Evolutionary conservation across 2,797 vertebrate genomes (phyloP).

Genomic region (Numenius phaeopus): DNA sequence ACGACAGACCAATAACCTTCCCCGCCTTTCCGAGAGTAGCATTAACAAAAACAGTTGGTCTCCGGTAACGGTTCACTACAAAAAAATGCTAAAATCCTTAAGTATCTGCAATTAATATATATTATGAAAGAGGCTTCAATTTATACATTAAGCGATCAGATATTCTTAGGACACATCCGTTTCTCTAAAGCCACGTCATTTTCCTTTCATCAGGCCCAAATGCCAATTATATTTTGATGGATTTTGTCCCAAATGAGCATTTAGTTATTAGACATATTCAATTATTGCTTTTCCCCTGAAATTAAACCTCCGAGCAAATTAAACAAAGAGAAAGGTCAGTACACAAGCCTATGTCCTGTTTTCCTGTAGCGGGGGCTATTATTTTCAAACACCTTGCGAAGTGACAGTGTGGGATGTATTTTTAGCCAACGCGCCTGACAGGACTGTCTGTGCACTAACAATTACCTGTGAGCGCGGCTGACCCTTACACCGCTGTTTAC

Average conservation of each 20-base stretch:
- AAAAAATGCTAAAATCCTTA: constrained; percentile 78
- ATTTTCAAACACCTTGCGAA: constrained; percentile 89
- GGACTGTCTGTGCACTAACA: constrained; percentile 86
- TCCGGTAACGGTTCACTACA: constrained; percentile 70
- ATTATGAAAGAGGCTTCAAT: constrained; percentile 74
- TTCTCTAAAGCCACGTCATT: constrained; percentile 56
- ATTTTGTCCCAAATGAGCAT: constrained; percentile 84
- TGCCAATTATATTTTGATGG: constrained; percentile 85
- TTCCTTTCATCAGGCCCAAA: constrained; percentile 79
- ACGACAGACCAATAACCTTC: constrained; percentile 99
- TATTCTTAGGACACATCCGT: constrained; percentile 70
- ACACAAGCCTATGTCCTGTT: constrained; percentile 84
- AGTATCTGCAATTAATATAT: constrained; percentile 84
- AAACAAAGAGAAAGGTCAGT: constrained; percentile 92
- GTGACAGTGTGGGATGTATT: constrained; percentile 91
- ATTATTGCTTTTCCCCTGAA: constrained; percentile 84
- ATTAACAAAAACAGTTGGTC: constrained; percentile 86
- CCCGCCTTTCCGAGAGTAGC: constrained; percentile 84
- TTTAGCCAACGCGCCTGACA: constrained; percentile 88
- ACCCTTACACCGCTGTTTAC: constrained; percentile 89
- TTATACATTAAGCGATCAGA: constrained; percentile 80
- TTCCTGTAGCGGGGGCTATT: constrained; percentile 85
- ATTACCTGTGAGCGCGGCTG: constrained; percentile 89
- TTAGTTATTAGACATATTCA: constrained; percentile 85
- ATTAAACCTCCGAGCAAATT: constrained; percentile 83